phyloP scores from a whole-genome alignment of 1,140 invertebrate species.

The Halesus radiatus region DNA sequence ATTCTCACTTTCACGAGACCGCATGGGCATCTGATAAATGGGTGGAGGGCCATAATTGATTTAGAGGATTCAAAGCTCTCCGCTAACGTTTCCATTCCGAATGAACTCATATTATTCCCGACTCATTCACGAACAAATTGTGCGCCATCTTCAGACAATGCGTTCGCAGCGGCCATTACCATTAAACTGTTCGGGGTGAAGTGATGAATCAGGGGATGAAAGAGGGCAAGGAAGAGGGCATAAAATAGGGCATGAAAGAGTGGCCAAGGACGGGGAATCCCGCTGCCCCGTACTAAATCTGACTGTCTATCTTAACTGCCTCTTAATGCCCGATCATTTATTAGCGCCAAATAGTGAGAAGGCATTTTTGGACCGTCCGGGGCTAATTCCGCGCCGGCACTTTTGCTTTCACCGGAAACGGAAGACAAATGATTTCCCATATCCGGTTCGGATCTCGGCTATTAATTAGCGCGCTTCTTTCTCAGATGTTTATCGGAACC shows the following conservation, averaged over 20 bases:
- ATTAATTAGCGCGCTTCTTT: conserved; percentile 36
- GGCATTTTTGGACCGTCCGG: conserved; percentile 27
- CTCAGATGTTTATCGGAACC: background rate
- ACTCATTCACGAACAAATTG: conserved; percentile 26
- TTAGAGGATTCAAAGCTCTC: background rate
- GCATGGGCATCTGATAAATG: too few relatives aligned
- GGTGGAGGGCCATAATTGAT: too few relatives aligned
- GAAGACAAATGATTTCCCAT: conserved; percentile 41
- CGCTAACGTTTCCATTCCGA: background rate
- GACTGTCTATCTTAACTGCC: conserved; percentile 35
- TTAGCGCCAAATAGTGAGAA: conserved; percentile 30
- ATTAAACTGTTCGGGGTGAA: conserved; percentile 20
- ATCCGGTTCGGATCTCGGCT: conserved; percentile 29
- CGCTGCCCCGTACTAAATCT: conserved; percentile 31
- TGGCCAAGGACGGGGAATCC: background rate
- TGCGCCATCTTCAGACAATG: conserved; percentile 20
- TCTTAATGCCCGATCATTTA: conserved; percentile 40
- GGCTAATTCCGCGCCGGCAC: conserved; percentile 30
- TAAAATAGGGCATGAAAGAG: background rate
- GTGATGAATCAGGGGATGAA: conserved; percentile 29
- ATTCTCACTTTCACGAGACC: too few relatives aligned
- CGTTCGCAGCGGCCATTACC: conserved; percentile 29
- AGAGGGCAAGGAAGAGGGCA: background rate
- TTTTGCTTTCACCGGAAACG: conserved; percentile 31
- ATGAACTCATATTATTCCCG: background rate